phyloP scores from a whole-genome alignment of 2,797 vertebrate genomes.

The Anolis apletophallus region DNA sequence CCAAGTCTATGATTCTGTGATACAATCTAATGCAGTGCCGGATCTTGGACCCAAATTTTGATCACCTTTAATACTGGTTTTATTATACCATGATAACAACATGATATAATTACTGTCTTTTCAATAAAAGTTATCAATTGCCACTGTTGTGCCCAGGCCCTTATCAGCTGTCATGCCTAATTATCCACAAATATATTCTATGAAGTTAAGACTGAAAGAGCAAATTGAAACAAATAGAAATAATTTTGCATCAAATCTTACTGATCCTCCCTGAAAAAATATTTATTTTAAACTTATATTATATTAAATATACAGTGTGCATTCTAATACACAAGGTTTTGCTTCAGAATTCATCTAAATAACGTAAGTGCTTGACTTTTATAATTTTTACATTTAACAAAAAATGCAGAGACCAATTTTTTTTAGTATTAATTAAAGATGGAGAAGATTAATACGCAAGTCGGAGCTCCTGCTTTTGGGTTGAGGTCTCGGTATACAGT shows the following conservation, averaged over 20 bases:
- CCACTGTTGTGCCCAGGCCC: not conserved
- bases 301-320: constrained; percentile 65
- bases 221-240: constrained; percentile 54
- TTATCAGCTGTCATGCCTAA: not conserved
- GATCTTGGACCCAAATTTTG: no score
- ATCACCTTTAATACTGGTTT: no score
- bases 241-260: constrained; percentile 58
- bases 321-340: constrained; percentile 56
- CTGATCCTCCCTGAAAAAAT: constrained; percentile 60
- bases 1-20: no score
- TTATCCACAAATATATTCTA: not conserved
- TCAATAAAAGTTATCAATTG: not conserved
- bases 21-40: no score
- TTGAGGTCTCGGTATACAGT: constrained; percentile 79
- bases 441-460: constrained; percentile 78
- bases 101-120: no score
- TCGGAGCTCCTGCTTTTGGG: constrained; percentile 78
- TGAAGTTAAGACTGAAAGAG: constrained; percentile 28
- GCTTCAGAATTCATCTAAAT: constrained; percentile 45
- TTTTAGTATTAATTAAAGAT: constrained; percentile 75
- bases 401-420: constrained; percentile 59
- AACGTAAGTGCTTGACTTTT: constrained; percentile 54
- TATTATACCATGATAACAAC: no score
- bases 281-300: constrained; percentile 67
- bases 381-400: constrained; percentile 60